Evolutionary conservation across 2,113 vertebrate species (phyloP).

Genomic region (Spheniscus mendiculus): DNA sequence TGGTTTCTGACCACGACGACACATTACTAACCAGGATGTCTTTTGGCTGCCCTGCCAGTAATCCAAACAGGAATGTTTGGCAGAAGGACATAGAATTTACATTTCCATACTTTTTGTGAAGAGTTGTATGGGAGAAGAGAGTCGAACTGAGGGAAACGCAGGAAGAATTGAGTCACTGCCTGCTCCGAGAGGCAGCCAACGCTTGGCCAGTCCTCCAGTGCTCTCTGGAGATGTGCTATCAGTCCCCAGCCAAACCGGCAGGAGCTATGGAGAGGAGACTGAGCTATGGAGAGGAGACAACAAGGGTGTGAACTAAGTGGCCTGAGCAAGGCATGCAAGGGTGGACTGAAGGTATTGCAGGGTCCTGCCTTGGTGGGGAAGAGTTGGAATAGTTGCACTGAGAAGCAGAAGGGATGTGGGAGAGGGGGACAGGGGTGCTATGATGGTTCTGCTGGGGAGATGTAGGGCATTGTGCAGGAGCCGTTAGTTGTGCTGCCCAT

Average conservation of each 20-base stretch:
- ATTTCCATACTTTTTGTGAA: background rate
- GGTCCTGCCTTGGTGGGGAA: background rate
- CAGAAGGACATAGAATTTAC: background rate
- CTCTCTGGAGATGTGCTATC: background rate
- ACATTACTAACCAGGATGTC: background rate
- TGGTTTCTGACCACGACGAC: background rate
- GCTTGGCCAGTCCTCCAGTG: background rate
- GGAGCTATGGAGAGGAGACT: background rate
- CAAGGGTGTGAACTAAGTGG: background rate
- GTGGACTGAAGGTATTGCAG: background rate
- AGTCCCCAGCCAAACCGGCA: background rate
- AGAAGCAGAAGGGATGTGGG: background rate
- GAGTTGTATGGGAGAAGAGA: background rate
- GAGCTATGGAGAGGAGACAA: background rate
- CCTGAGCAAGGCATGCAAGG: background rate
- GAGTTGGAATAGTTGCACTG: background rate
- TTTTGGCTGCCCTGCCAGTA: background rate
- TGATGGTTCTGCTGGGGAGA: background rate
- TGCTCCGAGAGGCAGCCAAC: background rate
- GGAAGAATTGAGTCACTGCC: slow-evolving; percentile 5
- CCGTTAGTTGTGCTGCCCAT: background rate
- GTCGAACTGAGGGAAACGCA: background rate
- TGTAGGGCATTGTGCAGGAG: background rate
- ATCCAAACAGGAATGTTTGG: background rate
- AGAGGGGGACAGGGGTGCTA: background rate